Evolutionary conservation across 2,888 invertebrate genomes (phyloP).

Genomic region (Lasioglossum pauxillum): DNA sequence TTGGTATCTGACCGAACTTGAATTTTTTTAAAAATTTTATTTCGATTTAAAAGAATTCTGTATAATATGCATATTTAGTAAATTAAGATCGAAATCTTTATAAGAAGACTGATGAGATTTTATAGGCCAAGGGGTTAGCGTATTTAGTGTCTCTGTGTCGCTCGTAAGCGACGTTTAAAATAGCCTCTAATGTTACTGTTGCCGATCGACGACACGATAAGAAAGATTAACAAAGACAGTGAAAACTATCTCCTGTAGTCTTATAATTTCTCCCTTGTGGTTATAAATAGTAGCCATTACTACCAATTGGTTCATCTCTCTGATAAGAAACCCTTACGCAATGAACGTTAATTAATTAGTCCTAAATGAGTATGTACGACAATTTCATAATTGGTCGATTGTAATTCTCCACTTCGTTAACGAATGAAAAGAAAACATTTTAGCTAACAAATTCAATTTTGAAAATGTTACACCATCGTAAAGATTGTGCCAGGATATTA

Average conservation of each 20-base stretch:
- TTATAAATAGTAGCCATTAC: not conserved
- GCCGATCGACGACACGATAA: not conserved
- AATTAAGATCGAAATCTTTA: too few species aligned
- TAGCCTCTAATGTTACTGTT: not conserved
- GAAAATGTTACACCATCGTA: too few species aligned
- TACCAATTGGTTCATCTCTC: not conserved
- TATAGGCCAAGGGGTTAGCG: not conserved
- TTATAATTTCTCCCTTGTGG: not conserved
- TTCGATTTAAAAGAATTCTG: not conserved
- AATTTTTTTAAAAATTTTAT: not conserved
- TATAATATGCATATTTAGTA: too few species aligned
- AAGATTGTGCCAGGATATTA: too few species aligned
- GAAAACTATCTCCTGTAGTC: not conserved
- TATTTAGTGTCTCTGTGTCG: not conserved
- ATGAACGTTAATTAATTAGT: not conserved
- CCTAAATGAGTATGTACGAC: not conserved
- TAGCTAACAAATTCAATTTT: too few species aligned
- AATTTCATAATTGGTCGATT: too few species aligned
- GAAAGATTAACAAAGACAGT: constrained; percentile 1
- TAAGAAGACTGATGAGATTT: too few species aligned
- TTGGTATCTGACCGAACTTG: too few species aligned
- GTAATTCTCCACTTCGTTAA: too few species aligned
- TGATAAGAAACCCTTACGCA: not conserved
- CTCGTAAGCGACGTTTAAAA: not conserved
- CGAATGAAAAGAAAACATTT: too few species aligned